Base-by-base conservation (phyloP, 2,888 invertebrate species). In the Idaea aversata region DNA sequence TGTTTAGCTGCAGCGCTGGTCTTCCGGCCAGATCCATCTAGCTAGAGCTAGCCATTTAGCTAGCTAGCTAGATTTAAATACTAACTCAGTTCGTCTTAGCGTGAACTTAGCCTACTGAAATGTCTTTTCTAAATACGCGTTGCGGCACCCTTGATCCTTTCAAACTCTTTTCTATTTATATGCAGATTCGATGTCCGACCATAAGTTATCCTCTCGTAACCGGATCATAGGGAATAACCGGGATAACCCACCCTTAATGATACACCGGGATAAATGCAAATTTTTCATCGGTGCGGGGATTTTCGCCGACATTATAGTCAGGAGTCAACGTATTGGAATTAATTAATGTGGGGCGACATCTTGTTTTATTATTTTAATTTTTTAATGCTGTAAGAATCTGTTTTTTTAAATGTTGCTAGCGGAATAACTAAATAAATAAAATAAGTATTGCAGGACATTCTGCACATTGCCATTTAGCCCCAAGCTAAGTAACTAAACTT, bases 181-280 rank as follows among this genome's bases (percentile, higher is more conserved):
- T 93, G 92, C 91, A 92, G 90, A 93, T 92, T 91, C 87, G 85
- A 86, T 81, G 82, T 80, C 87, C 87, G 82, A 87, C 89, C 91
- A 91, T 91, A 93, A 91, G 91, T 92, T 91, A 91, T 88, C 87
- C 88, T 86, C 84, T 87, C 85, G 81, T 79, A 79, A 86, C 86
- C 85, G 91, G 89, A 91, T 91, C 91, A 91, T 87, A 47, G 47
- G 47, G 91, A 88, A 91, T 91, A 91, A 91, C 87, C 3, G 47
- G 47, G 13, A 47, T 47, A 47, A 47, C 47, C 47, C 10, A 83
- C 84, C 84, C 85, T 87, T 89, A 91, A 91, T 91, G 88, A 88
- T 83, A 83, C 25, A 25, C 84, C 77, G 82, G 84, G 87, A 86
- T 87, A 87, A 88, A 88, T 86, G 86, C 84, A 86, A 83, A 86